Conservation (phyloP, 2,888 invertebrate genomes). For the Anorthoa munda region DNA sequence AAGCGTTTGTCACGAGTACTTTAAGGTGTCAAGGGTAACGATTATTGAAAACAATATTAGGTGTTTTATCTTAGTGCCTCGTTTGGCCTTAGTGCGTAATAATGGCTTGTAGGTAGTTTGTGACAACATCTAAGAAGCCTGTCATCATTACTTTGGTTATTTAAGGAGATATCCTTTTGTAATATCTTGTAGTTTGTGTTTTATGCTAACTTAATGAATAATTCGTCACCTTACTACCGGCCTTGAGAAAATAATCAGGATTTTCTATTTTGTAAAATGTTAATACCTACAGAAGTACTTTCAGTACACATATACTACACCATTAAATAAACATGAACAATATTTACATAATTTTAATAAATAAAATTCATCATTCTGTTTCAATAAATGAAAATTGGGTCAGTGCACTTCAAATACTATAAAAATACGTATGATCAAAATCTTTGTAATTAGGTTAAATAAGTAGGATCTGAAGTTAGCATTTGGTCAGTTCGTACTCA, state of each 20-base stretch:
- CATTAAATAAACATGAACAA: neutral
- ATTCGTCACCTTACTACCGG: neutral
- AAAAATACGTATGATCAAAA: neutral
- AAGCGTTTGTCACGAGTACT: conserved; percentile 65
- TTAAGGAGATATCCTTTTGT: conserved; percentile 10
- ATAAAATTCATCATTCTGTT: no score
- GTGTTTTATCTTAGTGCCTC: conserved; percentile 61
- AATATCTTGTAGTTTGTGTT: neutral
- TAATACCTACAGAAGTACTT: neutral
- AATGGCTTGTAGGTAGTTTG: conserved; percentile 64
- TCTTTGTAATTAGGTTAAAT: neutral
- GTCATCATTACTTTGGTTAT: conserved; percentile 57
- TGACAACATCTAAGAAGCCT: conserved; percentile 65
- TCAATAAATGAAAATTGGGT: neutral
- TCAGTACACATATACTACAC: neutral
- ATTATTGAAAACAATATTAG: conserved; percentile 72
- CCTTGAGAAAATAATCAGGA: neutral
- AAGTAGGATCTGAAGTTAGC: conserved; percentile 5
- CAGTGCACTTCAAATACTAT: neutral
- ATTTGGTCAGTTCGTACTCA: conserved; percentile 51
- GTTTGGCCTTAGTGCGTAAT: conserved; percentile 66
- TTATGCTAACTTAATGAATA: neutral
- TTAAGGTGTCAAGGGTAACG: conserved; percentile 75
- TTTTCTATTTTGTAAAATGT: neutral
- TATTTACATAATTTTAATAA: no score